Percentiles rank a stretch among this genome's conserved stretches.
phyloP scores from a whole-genome alignment of 2,113 vertebrate species.

The Anolis carolinensis region DNA sequence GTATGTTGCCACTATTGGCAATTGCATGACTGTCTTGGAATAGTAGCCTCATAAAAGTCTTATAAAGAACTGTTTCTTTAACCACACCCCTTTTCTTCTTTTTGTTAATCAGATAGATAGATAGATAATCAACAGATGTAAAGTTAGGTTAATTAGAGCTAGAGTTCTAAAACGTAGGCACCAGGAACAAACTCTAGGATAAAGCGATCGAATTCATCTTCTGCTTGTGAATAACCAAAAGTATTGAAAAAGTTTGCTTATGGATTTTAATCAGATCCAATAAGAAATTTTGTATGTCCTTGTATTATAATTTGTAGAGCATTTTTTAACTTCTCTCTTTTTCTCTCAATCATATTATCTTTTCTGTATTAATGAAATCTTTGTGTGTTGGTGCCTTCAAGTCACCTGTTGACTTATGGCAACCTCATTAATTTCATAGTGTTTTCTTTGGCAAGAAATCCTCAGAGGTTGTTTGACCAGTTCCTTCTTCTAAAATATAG shows the following conservation, averaged over 20 bases:
- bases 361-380: not conserved
- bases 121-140: not conserved
- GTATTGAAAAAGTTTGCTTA: not conserved
- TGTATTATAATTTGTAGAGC: constrained; percentile 9
- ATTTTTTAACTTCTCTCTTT: not conserved
- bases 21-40: no score
- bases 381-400: no score
- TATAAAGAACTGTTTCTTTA: no score
- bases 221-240: not conserved
- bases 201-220: constrained; percentile 13
- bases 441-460: no score
- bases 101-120: not conserved
- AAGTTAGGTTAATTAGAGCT: not conserved
- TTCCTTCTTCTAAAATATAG: no score
- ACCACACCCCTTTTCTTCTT: no score
- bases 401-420: no score
- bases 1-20: no score
- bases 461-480: no score
- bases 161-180: not conserved
- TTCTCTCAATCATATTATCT: not conserved
- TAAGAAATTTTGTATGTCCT: not conserved
- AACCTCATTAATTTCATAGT: no score
- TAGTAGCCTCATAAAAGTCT: no score
- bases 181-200: not conserved
- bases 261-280: not conserved